Conservation (phyloP, 2,113 vertebrate species). For the Danio rerio region GRCz12tu NC_133196.1:9828001-9828500, state of each 20-base stretch:
- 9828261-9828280: background rate
- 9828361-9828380: conserved; percentile 1
- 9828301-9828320: too few relatives aligned
- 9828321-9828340: background rate
- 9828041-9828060: conserved; percentile 21
- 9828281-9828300: background rate
- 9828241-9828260: background rate
- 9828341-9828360: background rate
- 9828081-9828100: conserved; percentile 3
- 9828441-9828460: background rate
- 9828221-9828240: background rate
- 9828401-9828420: conserved; percentile 1
- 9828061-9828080: conserved; percentile 35
- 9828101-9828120: conserved; percentile 36
- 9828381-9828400: conserved; percentile 2
- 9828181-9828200: conserved; percentile 44
- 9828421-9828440: background rate
- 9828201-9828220: conserved; percentile 3
- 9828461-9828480: background rate
- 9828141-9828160: conserved; percentile 37
- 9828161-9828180: conserved; percentile 38
- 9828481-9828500: background rate
- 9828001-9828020: conserved; percentile 39
- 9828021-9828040: conserved; percentile 15
- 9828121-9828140: conserved; percentile 19